Evolutionary conservation across 30 jellyfish, hydroid and myxozoan genomes (phyloP), one percentile per base, ranked within the genome.

Genomic region (Hydra vulgaris): DNA sequence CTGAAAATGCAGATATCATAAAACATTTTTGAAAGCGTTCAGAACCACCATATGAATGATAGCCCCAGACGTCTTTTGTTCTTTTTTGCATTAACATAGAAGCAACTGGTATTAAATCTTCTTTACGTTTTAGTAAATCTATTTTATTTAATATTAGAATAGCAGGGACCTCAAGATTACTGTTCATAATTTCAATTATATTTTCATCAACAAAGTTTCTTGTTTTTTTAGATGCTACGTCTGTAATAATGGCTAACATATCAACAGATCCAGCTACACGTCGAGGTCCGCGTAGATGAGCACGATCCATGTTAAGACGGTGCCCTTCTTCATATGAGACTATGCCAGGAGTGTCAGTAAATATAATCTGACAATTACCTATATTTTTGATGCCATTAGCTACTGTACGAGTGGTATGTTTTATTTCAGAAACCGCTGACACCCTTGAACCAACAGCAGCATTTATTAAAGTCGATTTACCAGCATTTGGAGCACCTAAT

Each of bases 301-400:
- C 75, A n/a, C 95, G 67, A 17, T 89, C 95, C 26, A 92, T 86
- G 22, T 92, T 92, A 27, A 92, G 77, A 53, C 90, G 87, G 54
- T 88, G 72, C 54, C 95, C 98, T 56, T 82, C 96, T 24, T 80
- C 88, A 73, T 82, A 88, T 8, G 90, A 84, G 15, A 92, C 89
- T 26, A 94, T 79, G 17, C 99, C 99, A 17, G 99, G 99, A 15
- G 96, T 88, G 75, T 94, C 99, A 15, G 95, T 79, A 54, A 88
- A 87, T 15, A 94, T 87, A 0, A 88, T 66, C 80, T 94, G 99
- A 4, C 94, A 81, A 74, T 75, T 74, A 22, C 83, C 96, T 12
- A 15, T 81, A 19, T 67, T 81, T 73, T 18, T 78, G 21, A 89
- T 85, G 21, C 95, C 96, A 72, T 81, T 78, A 0, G 84, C 27